Evolutionary conservation across 2,888 invertebrate species (phyloP), one percentile per base, ranked within the genome.

Genomic region (Parnassius mnemosyne): DNA sequence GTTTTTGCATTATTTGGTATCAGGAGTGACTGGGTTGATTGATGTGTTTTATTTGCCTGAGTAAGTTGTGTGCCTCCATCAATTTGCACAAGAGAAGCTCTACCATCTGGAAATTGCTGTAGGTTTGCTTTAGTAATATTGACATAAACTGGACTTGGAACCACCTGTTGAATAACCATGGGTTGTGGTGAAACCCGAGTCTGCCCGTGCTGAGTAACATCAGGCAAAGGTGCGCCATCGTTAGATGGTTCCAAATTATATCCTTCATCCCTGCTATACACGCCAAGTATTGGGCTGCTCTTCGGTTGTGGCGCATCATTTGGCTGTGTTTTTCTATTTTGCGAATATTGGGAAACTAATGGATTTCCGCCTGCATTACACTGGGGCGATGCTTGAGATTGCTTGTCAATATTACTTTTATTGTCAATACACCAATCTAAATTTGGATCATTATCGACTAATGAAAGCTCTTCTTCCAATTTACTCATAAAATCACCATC

Each of bases 401-500:
- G 78, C 65, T 79, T 71, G 69, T 85, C 84, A 3, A 71, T 42
- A 57, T 78, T 81, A 44, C 74, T 61, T 73, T 83, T 83, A 11
- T 82, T 82, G 57, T 90, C 88, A 56, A 87, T 72, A 67, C 75
- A 84, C 42, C 88, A 75, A 50, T 64, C 63, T 47, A 85, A 61
- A 16, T 77, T 78, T 12, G 81, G 70, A 50, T 88, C 85, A 68
- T 80, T 80, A 42, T 89, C 88, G 0, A 79, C 81, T 41, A 81
- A 73, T n/a, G 84, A 69, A 47, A 92, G 71, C 64, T 92, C 91
- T 66, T 89, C 84, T 68, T 91, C 92, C n/a, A 91, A 73, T 65
- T 87, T 88, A 63, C 79, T 92, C 85, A 95, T 90, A 67, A 95
- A 90, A 76, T 94, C 95, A 67, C 87, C 94, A 81, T 95, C 95